Percentiles rank a stretch among this genome's conserved stretches.
These are phyloP conservation scores for Scomberomorus guttatus DNA, from an alignment of 2,797 vertebrate genomes.

Conservation along the genomic window DNA sequence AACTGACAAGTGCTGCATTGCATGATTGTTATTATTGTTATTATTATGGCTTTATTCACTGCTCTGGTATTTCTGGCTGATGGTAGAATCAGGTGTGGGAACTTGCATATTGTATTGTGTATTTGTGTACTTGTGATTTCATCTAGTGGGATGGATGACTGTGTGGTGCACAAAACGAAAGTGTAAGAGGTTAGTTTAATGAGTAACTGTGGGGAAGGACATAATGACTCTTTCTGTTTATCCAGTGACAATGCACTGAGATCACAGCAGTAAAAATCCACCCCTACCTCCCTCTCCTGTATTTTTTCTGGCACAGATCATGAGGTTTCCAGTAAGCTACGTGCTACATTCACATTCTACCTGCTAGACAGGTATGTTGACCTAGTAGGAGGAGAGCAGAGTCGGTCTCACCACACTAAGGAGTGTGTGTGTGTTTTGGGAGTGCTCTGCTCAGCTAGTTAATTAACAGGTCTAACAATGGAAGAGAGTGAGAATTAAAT, in stretches of 20 bases:
- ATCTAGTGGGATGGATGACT: not conserved
- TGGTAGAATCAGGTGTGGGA: not conserved
- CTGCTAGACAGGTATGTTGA: slow-evolving; percentile 76
- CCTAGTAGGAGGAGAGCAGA: slow-evolving; percentile 51
- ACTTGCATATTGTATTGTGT: too few species aligned
- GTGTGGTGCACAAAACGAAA: slow-evolving; percentile 24
- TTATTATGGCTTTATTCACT: not conserved
- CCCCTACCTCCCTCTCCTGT: slow-evolving; percentile 32
- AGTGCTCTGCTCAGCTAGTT: slow-evolving; percentile 10
- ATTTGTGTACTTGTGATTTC: not conserved
- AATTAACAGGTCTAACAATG: slow-evolving; percentile 23
- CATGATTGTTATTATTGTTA: too few species aligned
- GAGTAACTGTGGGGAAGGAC: slow-evolving; percentile 37
- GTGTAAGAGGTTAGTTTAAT: slow-evolving; percentile 55
- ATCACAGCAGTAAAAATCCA: slow-evolving; percentile 47
- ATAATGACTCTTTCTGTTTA: slow-evolving; percentile 47
- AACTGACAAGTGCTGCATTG: not conserved
- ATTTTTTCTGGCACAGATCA: slow-evolving; percentile 65
- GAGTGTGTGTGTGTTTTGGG: slow-evolving; percentile 1
- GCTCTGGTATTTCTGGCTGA: too few species aligned
- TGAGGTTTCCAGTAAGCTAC: slow-evolving; percentile 77
- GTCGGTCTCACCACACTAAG: not conserved
- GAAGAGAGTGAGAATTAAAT: not conserved
- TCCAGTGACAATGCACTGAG: slow-evolving; percentile 46
- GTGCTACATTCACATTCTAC: slow-evolving; percentile 63